Conservation (phyloP, 1,140 invertebrate species). For the Calephelis virginiensis region DNA sequence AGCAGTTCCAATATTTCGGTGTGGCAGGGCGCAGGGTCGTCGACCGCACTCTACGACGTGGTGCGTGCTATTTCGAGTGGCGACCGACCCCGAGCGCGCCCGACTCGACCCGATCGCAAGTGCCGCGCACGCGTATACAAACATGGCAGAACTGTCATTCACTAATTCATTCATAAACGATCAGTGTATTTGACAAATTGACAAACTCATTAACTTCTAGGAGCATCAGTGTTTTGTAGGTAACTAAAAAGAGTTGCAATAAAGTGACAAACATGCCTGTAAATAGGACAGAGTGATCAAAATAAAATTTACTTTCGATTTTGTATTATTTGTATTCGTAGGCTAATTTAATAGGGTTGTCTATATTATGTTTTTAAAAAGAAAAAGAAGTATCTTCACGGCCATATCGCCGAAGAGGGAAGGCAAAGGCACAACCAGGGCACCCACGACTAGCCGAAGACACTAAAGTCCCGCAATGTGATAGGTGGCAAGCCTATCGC, state of each 20-base stretch:
- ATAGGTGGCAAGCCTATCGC: no score
- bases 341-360: no score
- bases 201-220: constrained; percentile 25
- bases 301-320: background rate
- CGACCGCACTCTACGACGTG: constrained; percentile 64
- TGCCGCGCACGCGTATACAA: constrained; percentile 69
- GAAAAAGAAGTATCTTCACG: no score
- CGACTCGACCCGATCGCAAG: constrained; percentile 49
- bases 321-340: no score
- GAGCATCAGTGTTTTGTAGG: background rate
- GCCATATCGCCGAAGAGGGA: no score
- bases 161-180: constrained; percentile 73
- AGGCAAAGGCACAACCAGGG: no score
- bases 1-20: constrained; percentile 65
- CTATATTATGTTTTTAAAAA: no score
- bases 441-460: no score
- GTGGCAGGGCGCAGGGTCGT: constrained; percentile 63
- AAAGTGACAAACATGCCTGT: no score
- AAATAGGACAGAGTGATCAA: background rate
- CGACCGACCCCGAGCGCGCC: constrained; percentile 52
- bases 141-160: constrained; percentile 75
- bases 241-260: background rate
- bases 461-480: no score
- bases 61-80: constrained; percentile 71
- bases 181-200: constrained; percentile 67